phyloP scores from a whole-genome alignment of 1,140 invertebrate species.

The Lucilia cuprina region DNA sequence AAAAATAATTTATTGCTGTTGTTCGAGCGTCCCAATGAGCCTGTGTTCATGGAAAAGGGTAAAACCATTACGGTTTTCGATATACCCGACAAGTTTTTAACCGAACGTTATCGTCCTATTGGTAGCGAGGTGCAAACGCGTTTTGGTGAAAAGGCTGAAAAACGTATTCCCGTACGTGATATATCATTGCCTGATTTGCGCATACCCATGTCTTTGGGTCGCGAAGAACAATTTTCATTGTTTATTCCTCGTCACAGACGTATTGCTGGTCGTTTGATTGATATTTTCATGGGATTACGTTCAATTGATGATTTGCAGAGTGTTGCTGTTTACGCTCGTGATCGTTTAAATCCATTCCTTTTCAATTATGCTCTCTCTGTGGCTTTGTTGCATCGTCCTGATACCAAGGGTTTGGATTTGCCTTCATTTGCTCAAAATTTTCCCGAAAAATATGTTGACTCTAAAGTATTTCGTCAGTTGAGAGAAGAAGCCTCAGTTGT shows the following conservation, averaged over 20 bases:
- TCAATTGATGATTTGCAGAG: slow-evolving; percentile 75
- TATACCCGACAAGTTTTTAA: slow-evolving; percentile 68
- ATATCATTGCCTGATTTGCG: slow-evolving; percentile 75
- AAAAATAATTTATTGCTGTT: slow-evolving; percentile 67
- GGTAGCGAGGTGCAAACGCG: slow-evolving; percentile 64
- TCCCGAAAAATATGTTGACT: slow-evolving; percentile 80
- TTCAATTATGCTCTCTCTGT: slow-evolving; percentile 81
- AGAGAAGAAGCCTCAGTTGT: slow-evolving; percentile 74
- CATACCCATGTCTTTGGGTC: slow-evolving; percentile 70
- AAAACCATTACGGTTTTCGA: slow-evolving; percentile 68
- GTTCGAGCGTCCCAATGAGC: slow-evolving; percentile 79
- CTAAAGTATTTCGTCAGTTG: slow-evolving; percentile 71
- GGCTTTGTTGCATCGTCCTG: slow-evolving; percentile 75
- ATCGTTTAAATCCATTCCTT: slow-evolving; percentile 77
- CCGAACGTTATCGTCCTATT: slow-evolving; percentile 69
- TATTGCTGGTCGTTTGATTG: slow-evolving; percentile 73
- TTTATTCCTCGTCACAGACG: slow-evolving; percentile 76
- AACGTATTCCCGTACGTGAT: slow-evolving; percentile 68
- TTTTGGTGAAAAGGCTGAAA: slow-evolving; percentile 67
- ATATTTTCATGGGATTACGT: slow-evolving; percentile 76
- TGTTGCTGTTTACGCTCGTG: slow-evolving; percentile 73
- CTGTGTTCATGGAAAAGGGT: slow-evolving; percentile 76
- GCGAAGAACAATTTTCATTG: slow-evolving; percentile 76
- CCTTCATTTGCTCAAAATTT: slow-evolving; percentile 77
- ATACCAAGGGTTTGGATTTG: slow-evolving; percentile 75